Percentiles rank a stretch among this genome's conserved stretches.
Conservation (phyloP, 1,140 invertebrate genomes). For the Planococcus citri region DNA sequence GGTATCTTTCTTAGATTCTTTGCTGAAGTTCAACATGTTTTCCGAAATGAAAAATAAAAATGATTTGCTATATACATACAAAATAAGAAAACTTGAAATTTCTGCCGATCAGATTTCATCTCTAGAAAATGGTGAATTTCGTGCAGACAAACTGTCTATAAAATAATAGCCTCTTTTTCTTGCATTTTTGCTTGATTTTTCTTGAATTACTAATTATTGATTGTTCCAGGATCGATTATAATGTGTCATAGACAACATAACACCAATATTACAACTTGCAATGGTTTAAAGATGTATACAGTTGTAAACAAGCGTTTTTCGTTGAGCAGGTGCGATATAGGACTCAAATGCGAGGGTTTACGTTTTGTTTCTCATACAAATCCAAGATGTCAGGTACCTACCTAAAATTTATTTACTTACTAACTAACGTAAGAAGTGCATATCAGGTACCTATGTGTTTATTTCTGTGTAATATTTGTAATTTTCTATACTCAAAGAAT, state of each 20-base stretch:
- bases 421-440: too few species aligned
- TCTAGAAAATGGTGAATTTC: too few species aligned
- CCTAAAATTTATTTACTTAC: too few species aligned
- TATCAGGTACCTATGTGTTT: too few species aligned
- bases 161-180: background rate
- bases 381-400: background rate
- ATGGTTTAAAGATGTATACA: background rate
- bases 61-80: background rate
- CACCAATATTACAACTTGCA: background rate
- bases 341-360: background rate
- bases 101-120: background rate
- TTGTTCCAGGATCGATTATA: background rate
- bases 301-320: background rate
- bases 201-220: background rate
- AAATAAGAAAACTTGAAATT: background rate
- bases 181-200: background rate
- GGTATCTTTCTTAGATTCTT: background rate
- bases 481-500: too few species aligned
- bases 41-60: background rate
- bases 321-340: background rate
- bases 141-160: too few species aligned
- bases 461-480: too few species aligned
- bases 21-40: background rate
- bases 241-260: background rate
- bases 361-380: background rate